These are phyloP conservation scores for Thecocarcelia acutangulata DNA, from an alignment of 2,888 invertebrate species.

Conservation along the genomic window DNA sequence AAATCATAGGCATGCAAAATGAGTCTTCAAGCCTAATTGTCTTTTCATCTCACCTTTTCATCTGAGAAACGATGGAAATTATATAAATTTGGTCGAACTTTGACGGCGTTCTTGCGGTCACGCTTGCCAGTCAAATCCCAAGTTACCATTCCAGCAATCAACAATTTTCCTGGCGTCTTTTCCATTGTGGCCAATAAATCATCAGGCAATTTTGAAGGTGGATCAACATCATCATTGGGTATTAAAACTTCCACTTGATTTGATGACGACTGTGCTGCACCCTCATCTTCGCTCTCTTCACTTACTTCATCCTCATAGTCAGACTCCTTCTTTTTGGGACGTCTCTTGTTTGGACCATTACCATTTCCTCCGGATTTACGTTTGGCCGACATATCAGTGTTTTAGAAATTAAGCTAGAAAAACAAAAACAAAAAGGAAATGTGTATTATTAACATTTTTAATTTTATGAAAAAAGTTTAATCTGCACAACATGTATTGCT, in stretches of 20 bases:
- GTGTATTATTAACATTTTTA: background rate
- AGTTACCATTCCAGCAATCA: constrained; percentile 93
- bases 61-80: constrained; percentile 91
- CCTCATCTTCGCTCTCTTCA: constrained; percentile 77
- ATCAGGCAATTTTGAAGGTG: constrained; percentile 85
- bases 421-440: background rate
- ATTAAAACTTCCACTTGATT: constrained; percentile 80
- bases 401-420: constrained; percentile 35
- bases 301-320: constrained; percentile 81
- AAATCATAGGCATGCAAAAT: too few relatives aligned
- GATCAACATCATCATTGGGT: constrained; percentile 83
- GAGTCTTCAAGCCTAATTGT: too few relatives aligned
- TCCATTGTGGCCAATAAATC: constrained; percentile 85
- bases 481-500: background rate
- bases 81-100: constrained; percentile 88
- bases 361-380: constrained; percentile 80
- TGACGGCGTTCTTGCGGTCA: constrained; percentile 86
- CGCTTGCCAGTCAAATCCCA: constrained; percentile 94
- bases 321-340: constrained; percentile 81
- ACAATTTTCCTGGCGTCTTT: constrained; percentile 87
- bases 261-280: constrained; percentile 72
- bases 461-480: background rate
- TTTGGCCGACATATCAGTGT: constrained; percentile 79
- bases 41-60: constrained; percentile 82
- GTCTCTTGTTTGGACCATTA: constrained; percentile 79